Evolutionary conservation across 2,888 invertebrate genomes (phyloP).

Genomic region (Dasysyrphus tricinctus): DNA sequence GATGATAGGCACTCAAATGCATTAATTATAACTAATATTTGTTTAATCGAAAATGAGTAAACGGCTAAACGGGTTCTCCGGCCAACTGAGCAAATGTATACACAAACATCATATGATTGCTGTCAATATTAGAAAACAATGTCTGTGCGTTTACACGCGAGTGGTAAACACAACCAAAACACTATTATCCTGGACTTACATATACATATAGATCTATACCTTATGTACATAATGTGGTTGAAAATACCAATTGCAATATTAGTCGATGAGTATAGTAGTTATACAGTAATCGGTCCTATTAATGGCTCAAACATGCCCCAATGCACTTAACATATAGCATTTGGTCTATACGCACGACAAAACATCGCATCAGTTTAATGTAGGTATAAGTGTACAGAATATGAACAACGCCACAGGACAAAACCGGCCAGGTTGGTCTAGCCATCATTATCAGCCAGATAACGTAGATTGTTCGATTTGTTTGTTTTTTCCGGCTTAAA

Average conservation of each 20-base stretch:
- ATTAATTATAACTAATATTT: constrained; percentile 45
- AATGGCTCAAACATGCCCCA: constrained; percentile 26
- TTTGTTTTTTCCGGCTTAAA: constrained; percentile 36
- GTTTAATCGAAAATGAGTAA: constrained; percentile 4
- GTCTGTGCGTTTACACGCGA: constrained; percentile 11
- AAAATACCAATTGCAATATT: constrained; percentile 46
- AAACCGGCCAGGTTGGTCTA: no score
- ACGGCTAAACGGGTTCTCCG: constrained; percentile 23
- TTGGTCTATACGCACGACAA: constrained; percentile 3
- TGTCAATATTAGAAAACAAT: not conserved
- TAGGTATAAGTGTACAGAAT: not conserved
- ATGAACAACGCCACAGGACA: not conserved
- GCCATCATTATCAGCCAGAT: constrained; percentile 2
- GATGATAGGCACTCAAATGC: constrained; percentile 25
- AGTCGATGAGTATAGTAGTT: constrained; percentile 25
- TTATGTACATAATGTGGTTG: not conserved
- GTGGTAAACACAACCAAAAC: not conserved
- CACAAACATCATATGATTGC: not conserved
- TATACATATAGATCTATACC: not conserved
- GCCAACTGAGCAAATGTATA: constrained; percentile 31
- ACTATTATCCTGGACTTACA: constrained; percentile 7
- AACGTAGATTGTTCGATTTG: constrained; percentile 26
- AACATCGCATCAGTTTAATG: not conserved
- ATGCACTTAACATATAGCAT: constrained; percentile 42
- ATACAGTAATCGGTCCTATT: constrained; percentile 36